Evolutionary conservation across 2,797 vertebrate species (phyloP).

Genomic region (Sebastes flavidus): DNA sequence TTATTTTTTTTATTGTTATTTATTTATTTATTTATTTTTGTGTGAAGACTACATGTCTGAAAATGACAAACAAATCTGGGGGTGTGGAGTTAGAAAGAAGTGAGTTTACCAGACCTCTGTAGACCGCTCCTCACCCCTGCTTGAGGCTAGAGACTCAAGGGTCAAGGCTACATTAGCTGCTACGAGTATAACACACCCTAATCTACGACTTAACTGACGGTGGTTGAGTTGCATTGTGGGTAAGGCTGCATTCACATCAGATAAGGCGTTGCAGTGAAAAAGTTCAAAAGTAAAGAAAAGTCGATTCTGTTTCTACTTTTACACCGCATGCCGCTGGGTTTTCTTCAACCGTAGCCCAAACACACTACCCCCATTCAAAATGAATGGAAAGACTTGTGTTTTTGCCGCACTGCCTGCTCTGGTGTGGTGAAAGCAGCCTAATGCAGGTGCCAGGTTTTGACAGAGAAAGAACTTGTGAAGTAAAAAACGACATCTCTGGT

Average conservation of each 20-base stretch:
- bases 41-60: not conserved
- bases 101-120: not conserved
- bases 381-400: too few relatives aligned
- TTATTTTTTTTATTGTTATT: too few relatives aligned
- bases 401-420: too few relatives aligned
- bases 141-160: not conserved
- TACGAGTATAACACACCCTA: not conserved
- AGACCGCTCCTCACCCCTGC: not conserved
- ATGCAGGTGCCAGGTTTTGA: not conserved
- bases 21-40: too few relatives aligned
- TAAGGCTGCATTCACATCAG: not conserved
- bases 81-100: not conserved
- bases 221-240: not conserved
- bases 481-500: not conserved
- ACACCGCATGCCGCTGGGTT: too few relatives aligned
- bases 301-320: too few relatives aligned
- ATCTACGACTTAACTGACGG: not conserved
- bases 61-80: not conserved
- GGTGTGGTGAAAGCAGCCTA: too few relatives aligned
- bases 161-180: not conserved
- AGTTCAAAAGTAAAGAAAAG: too few relatives aligned
- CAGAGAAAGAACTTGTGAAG: not conserved
- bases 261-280: rapidly evolving
- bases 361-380: too few relatives aligned
- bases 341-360: too few relatives aligned